A percentile compares a stretch with the other conserved stretches of the same genome.
phyloP scores from a whole-genome alignment of 2,888 invertebrate species.

The Polymixis flavicincta region DNA sequence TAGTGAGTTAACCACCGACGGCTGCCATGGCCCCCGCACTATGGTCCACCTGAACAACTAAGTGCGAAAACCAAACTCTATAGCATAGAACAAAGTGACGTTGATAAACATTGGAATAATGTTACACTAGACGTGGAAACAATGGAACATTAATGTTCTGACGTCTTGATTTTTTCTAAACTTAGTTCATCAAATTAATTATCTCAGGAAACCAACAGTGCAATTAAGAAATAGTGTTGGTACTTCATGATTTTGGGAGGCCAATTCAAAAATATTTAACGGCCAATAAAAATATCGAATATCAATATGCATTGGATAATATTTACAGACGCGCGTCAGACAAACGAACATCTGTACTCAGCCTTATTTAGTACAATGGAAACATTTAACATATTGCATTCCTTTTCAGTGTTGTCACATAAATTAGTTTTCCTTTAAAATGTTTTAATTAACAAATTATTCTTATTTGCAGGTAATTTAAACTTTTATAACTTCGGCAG shows the following conservation, averaged over 20 bases:
- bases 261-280: not conserved
- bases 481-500: conserved; percentile 36
- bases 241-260: not conserved
- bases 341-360: not conserved
- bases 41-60: too few relatives aligned
- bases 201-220: not conserved
- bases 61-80: too few relatives aligned
- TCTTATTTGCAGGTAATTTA: conserved; percentile 58
- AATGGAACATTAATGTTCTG: not conserved
- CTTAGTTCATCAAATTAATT: not conserved
- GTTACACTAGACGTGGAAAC: not conserved
- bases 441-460: conserved; percentile 23
- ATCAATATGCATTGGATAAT: not conserved
- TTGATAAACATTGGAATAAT: too few relatives aligned
- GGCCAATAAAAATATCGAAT: not conserved
- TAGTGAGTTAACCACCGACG: too few relatives aligned
- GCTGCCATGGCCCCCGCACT: too few relatives aligned
- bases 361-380: conserved; percentile 35
- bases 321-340: conserved; percentile 10
- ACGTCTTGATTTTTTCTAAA: not conserved
- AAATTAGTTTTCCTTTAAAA: conserved; percentile 19
- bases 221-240: not conserved
- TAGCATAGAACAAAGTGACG: too few relatives aligned
- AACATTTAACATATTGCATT: conserved; percentile 17
- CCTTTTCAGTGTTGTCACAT: conserved; percentile 23